Base-by-base conservation (phyloP, 1,140 invertebrate genomes). In the Lethrus apterus region DNA sequence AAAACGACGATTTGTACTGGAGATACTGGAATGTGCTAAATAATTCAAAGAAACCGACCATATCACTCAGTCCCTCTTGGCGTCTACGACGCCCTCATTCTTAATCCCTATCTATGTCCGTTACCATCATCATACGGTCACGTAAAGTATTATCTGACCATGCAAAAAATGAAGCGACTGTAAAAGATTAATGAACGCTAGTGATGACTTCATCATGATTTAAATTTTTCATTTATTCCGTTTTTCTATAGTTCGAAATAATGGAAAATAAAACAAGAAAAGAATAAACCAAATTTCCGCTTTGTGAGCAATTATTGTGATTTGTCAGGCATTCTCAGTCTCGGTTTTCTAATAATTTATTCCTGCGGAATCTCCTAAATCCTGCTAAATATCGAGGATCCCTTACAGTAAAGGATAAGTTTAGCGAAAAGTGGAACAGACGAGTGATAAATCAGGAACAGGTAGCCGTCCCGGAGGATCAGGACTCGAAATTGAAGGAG, bases 371-470 rank as follows among this genome's bases (percentile, higher is more conserved):
- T 46, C 52, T 48, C 53, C 48, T 63, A 61, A 59, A 61, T 63
- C 61, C 55, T 48, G 55, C 54, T 63, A 63, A 63, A 59, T 63
- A 63, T 63, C 59, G 57, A 54, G 57, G 54, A 62, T 59, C 58
- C 58, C 56, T 57, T 52, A 53, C 51, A 54, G 52, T 38, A 62
- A 57, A 53, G 58, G 61, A 63, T 62, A 59, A 59, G 60, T 58
- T 58, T 48, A 51, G 50, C 52, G 41, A 55, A 58, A 60, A 62
- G 62, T 63, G 62, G 57, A 63, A 44, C 47, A 52, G 62, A 63
- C 58, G 51, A 63, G 62, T 59, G 50, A 63, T 63, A 63, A 63
- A 63, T 63, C 62, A 63, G 62, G 62, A 63, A 58, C 56, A 61
- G 61, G 57, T 63, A 62, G 54, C 50, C 50, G 45, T 60, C 55